Percentiles rank a stretch among this genome's conserved stretches.
These are phyloP conservation scores for Rhysida immarginata DNA, from an alignment of 1,140 invertebrate genomes.

Conservation along the genomic window DNA sequence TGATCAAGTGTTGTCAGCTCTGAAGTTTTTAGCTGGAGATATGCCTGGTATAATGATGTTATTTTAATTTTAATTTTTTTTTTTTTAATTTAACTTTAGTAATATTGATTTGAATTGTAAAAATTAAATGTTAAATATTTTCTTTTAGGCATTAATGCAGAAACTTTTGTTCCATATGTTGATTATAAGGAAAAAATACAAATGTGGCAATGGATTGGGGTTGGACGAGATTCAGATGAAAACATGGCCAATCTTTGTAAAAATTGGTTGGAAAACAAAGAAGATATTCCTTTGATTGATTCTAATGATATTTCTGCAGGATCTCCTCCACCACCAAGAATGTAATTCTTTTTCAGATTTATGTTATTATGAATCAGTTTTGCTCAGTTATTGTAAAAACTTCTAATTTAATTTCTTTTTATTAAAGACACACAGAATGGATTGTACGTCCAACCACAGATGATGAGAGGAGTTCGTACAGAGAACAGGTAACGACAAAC, in stretches of 20 bases:
- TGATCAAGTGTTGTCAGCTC: conserved; percentile 54
- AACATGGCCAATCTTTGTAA: conserved; percentile 55
- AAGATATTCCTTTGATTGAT: conserved; percentile 22
- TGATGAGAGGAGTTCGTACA: conserved; percentile 61
- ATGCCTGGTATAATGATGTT: conserved; percentile 47
- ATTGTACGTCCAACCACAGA: conserved; percentile 56
- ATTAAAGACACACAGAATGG: conserved; percentile 48
- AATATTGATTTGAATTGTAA: background rate
- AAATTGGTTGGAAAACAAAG: conserved; percentile 51
- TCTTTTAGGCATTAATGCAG: conserved; percentile 45
- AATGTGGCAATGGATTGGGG: conserved; percentile 86
- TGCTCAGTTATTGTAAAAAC: background rate
- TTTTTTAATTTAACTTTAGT: background rate
- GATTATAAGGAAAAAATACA: conserved; percentile 59
- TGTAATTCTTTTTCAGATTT: conserved; percentile 16
- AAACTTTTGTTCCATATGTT: conserved; percentile 83
- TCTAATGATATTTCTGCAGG: conserved; percentile 23
- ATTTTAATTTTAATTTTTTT: background rate
- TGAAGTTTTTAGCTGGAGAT: conserved; percentile 77
- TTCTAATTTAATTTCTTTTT: background rate
- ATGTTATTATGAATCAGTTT: background rate
- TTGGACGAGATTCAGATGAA: conserved; percentile 76
- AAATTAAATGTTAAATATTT: too few relatives aligned
- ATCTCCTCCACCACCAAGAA: conserved; percentile 30
- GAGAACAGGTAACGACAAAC: conserved; percentile 57